Percentiles rank a stretch among this genome's conserved stretches.
Conservation (phyloP, 2,113 vertebrate genomes). For the Zosterops japonicus region DNA sequence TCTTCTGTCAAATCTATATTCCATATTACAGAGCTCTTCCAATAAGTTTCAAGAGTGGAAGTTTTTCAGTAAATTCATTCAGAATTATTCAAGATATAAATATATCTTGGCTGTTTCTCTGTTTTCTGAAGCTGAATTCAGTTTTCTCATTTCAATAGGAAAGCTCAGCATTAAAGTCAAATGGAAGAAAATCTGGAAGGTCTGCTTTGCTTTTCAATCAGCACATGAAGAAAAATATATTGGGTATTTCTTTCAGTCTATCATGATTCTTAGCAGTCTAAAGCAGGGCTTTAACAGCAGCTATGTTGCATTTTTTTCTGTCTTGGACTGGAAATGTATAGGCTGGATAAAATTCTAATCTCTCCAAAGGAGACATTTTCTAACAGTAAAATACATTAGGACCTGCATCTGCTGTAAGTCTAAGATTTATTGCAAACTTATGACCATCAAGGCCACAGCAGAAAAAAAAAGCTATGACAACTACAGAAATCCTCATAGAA, state of each 20-base stretch:
- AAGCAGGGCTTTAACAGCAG: background rate
- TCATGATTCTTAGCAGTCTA: background rate
- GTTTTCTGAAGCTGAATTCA: background rate
- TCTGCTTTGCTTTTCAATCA: conserved; percentile 36
- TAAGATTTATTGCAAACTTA: background rate
- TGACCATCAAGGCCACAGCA: background rate
- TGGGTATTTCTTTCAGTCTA: conserved; percentile 25
- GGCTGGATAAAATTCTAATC: background rate
- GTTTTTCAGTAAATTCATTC: background rate
- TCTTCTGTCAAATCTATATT: background rate
- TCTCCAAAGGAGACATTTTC: background rate
- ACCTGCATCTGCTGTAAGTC: background rate
- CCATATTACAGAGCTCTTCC: background rate
- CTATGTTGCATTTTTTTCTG: background rate
- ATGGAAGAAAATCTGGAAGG: background rate
- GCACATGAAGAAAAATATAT: background rate
- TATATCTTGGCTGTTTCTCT: background rate
- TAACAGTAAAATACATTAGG: background rate
- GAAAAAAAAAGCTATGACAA: background rate
- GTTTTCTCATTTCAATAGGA: background rate
- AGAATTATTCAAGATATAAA: background rate
- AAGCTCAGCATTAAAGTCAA: background rate
- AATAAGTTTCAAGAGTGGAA: background rate
- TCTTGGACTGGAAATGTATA: background rate
- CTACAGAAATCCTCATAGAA: background rate